These are phyloP conservation scores for Eristalis arbustorum DNA, from an alignment of 2,888 invertebrate species.

Conservation along the genomic window DNA sequence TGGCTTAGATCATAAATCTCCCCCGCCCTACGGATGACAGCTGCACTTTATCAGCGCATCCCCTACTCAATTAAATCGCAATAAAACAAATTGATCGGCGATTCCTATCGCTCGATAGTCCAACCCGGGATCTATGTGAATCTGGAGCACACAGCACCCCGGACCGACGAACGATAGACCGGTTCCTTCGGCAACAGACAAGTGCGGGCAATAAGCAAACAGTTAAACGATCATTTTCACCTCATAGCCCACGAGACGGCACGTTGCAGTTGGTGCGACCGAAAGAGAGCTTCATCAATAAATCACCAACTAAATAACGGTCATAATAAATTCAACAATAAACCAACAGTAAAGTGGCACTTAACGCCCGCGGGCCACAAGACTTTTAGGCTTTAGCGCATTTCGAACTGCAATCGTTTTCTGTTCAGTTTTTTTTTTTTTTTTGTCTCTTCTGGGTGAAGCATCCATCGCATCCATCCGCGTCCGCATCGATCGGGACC, in stretches of 20 bases:
- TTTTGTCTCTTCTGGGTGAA: neutral
- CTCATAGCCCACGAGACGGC: conserved; percentile 44
- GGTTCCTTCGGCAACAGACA: conserved; percentile 4
- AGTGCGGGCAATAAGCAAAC: conserved; percentile 37
- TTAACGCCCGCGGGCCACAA: conserved; percentile 56
- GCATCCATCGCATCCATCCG: neutral
- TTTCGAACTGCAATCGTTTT: conserved; percentile 12
- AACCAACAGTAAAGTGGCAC: conserved; percentile 70
- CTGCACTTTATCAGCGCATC: conserved; percentile 22
- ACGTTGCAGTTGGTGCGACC: neutral
- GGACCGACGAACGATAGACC: neutral
- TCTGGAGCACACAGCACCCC: neutral
- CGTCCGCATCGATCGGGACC: conserved; percentile 34
- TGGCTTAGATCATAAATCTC: conserved; percentile 26
- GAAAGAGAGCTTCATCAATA: conserved; percentile 56
- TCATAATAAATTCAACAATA: conserved; percentile 67
- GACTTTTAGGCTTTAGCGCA: conserved; percentile 55
- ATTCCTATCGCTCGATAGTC: neutral
- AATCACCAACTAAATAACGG: conserved; percentile 69
- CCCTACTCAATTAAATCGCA: conserved; percentile 55
- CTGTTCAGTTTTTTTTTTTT: neutral
- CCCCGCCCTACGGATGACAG: neutral
- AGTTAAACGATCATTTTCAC: conserved; percentile 62
- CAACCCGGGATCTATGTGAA: neutral
- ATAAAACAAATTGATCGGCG: conserved; percentile 45